Percentiles rank a stretch among this genome's conserved stretches.
Conservation (phyloP, 1,140 invertebrate genomes). For the Drosophila subobscura region DNA sequence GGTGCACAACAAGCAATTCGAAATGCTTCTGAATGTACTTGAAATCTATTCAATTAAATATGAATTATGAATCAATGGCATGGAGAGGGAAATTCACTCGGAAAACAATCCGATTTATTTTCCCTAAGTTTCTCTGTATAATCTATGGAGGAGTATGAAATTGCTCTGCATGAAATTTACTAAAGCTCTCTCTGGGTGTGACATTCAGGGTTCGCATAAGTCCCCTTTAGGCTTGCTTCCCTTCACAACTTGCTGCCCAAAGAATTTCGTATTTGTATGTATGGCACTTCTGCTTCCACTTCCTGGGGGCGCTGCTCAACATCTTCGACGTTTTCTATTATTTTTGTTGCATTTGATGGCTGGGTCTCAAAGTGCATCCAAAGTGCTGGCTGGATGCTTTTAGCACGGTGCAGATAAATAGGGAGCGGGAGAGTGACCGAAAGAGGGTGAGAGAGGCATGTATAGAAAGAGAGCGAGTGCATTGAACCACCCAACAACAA, state of each 20-base stretch:
- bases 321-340: constrained; percentile 40
- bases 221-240: constrained; percentile 8
- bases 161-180: too few species aligned
- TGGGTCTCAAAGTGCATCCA: constrained; percentile 48
- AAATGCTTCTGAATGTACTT: constrained; percentile 3
- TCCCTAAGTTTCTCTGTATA: too few species aligned
- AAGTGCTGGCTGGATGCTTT: constrained; percentile 48
- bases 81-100: constrained; percentile 1
- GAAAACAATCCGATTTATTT: background rate
- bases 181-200: too few species aligned
- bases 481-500: constrained; percentile 29
- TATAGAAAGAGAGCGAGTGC: constrained; percentile 21
- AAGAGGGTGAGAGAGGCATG: constrained; percentile 5
- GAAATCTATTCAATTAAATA: constrained; percentile 22
- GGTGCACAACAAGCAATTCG: constrained; percentile 14
- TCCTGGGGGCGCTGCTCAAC: constrained; percentile 14
- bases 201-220: too few species aligned
- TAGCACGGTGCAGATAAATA: constrained; percentile 37
- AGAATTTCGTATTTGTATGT: constrained; percentile 34
- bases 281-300: constrained; percentile 36
- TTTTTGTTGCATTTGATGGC: constrained; percentile 50
- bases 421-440: constrained; percentile 1
- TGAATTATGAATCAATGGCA: constrained; percentile 7
- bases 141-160: too few species aligned
- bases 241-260: constrained; percentile 8